Evolutionary conservation across 23 tunicate genomes (phyloP).

Genomic region (Pegea sp.): DNA sequence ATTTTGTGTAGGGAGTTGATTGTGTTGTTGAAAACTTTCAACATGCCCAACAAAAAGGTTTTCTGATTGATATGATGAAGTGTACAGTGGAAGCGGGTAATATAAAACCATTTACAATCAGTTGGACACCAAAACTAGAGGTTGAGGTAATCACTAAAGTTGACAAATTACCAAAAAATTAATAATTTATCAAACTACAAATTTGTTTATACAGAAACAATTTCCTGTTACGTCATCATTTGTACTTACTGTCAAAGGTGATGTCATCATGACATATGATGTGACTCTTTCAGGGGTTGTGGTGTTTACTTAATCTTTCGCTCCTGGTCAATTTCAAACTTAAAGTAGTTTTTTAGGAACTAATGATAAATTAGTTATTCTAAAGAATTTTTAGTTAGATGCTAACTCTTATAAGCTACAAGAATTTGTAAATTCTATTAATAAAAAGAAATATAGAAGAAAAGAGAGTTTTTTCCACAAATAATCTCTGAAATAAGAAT

Average conservation of each 20-base stretch:
- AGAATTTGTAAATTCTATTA: too few species aligned
- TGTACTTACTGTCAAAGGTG: slow-evolving; percentile 42
- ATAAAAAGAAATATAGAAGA: too few species aligned
- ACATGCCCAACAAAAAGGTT: slow-evolving; percentile 27
- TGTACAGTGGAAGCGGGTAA: slow-evolving; percentile 42
- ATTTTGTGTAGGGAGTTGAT: slow-evolving; percentile 7
- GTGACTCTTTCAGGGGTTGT: too few species aligned
- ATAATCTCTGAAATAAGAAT: too few species aligned
- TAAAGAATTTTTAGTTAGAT: too few species aligned
- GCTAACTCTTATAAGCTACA: too few species aligned
- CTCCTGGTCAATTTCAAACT: too few species aligned
- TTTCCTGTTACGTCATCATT: slow-evolving; percentile 29
- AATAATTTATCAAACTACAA: neutral
- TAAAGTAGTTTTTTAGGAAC: too few species aligned
- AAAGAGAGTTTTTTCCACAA: too few species aligned
- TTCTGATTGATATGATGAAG: slow-evolving; percentile 43
- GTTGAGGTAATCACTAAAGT: slow-evolving; percentile 34
- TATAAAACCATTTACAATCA: slow-evolving; percentile 24
- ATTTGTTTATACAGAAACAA: neutral
- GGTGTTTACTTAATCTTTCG: too few species aligned
- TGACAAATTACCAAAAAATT: neutral
- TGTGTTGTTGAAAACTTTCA: slow-evolving; percentile 61
- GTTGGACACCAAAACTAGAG: slow-evolving; percentile 69
- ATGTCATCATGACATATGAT: slow-evolving; percentile 37
- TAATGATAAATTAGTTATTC: too few species aligned